Conservation (phyloP, 2,113 vertebrate species). For the Rhinopomastus cyanomelas region DNA sequence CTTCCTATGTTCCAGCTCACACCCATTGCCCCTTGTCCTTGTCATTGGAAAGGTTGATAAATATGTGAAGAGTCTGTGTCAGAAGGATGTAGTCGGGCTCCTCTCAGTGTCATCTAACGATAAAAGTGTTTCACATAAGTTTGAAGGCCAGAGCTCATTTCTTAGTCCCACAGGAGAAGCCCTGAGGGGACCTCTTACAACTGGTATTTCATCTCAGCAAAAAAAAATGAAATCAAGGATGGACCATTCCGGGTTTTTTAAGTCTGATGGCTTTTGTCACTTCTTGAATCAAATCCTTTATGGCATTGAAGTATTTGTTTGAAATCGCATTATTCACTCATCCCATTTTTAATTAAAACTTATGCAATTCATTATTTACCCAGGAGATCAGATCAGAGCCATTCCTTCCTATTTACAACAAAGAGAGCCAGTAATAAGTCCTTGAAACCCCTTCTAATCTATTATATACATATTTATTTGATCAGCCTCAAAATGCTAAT, state of each 20-base stretch:
- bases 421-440: constrained; percentile 14
- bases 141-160: not conserved
- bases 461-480: constrained; percentile 46
- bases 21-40: no score
- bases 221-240: not conserved
- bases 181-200: not conserved
- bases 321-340: not conserved
- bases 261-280: not conserved
- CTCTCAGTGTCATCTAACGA: no score
- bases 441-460: constrained; percentile 50
- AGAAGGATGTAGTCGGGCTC: no score
- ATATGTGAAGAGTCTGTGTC: no score
- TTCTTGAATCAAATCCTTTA: constrained; percentile 15
- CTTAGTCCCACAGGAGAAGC: not conserved
- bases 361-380: constrained; percentile 33
- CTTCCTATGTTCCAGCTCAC: no score
- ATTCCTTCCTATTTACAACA: constrained; percentile 28
- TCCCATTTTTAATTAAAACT: constrained; percentile 44
- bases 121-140: not conserved
- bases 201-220: not conserved
- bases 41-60: no score
- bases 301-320: constrained; percentile 7
- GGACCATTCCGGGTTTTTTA: not conserved
- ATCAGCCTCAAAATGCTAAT: constrained; percentile 32
- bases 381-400: constrained; percentile 50